Evolutionary conservation across 2,797 vertebrate genomes (phyloP).

Genomic region (Okamejei kenojei): DNA sequence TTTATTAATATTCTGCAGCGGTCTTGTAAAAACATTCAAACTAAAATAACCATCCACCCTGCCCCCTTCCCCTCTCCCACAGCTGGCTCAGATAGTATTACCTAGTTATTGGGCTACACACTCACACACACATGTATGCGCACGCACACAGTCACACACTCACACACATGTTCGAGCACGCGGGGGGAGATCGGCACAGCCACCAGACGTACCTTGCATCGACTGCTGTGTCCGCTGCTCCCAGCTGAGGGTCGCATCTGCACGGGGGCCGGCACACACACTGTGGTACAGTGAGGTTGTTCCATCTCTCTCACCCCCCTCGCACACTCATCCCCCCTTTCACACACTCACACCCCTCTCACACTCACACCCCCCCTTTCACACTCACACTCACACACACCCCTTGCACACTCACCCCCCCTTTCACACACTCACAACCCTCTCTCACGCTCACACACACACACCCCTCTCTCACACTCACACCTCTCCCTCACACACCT

Average conservation of each 20-base stretch:
- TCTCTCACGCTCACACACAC: no score
- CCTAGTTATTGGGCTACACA: neutral
- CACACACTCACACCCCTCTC: neutral
- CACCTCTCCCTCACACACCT: no score
- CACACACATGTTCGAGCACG: no score
- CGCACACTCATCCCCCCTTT: no score
- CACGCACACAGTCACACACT: no score
- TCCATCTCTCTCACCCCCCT: neutral
- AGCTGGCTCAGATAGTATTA: neutral
- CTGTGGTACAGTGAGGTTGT: no score
- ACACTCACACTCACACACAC: neutral
- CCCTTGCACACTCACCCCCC: no score
- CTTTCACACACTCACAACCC: no score
- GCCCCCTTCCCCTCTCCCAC: neutral
- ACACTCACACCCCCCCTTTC: neutral
- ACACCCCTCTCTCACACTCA: no score
- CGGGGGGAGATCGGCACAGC: neutral
- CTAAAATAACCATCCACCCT: neutral
- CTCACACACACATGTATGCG: no score
- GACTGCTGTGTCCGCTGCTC: neutral
- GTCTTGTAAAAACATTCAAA: neutral
- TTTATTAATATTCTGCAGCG: neutral
- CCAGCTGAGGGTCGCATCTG: neutral
- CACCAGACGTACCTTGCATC: neutral
- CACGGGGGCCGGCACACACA: neutral